Percentiles rank a stretch among this genome's conserved stretches.
phyloP scores from a whole-genome alignment of 2,113 vertebrate species.

The Dermatemys mawii region DNA sequence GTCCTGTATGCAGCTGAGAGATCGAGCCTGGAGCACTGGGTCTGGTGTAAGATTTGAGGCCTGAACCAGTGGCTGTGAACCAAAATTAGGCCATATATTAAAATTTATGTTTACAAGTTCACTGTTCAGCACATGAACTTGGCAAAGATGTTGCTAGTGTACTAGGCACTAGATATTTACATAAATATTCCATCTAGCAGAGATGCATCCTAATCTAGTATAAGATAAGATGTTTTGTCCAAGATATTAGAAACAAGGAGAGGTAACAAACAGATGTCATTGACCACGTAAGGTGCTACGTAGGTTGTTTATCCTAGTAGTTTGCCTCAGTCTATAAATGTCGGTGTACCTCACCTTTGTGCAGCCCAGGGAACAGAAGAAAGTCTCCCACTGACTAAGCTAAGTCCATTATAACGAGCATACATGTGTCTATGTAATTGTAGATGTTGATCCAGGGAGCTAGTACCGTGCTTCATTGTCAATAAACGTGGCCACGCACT shows the following conservation, averaged over 20 bases:
- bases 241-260: background rate
- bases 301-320: background rate
- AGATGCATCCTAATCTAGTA: background rate
- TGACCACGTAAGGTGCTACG: background rate
- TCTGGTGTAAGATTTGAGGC: background rate
- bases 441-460: background rate
- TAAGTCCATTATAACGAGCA: background rate
- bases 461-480: background rate
- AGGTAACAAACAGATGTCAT: background rate
- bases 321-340: background rate
- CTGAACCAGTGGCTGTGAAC: background rate
- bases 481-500: background rate
- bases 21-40: background rate
- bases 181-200: background rate
- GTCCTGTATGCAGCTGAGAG: background rate
- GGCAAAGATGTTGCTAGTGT: background rate
- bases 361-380: background rate
- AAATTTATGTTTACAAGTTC: background rate
- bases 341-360: background rate
- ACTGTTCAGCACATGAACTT: background rate
- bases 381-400: background rate
- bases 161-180: background rate
- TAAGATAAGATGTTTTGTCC: background rate
- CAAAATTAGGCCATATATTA: background rate
- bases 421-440: background rate